Percentiles rank a stretch among this genome's conserved stretches.
These are phyloP conservation scores for Andrena trimmerana DNA, from an alignment of 2,888 invertebrate genomes.

Conservation along the genomic window DNA sequence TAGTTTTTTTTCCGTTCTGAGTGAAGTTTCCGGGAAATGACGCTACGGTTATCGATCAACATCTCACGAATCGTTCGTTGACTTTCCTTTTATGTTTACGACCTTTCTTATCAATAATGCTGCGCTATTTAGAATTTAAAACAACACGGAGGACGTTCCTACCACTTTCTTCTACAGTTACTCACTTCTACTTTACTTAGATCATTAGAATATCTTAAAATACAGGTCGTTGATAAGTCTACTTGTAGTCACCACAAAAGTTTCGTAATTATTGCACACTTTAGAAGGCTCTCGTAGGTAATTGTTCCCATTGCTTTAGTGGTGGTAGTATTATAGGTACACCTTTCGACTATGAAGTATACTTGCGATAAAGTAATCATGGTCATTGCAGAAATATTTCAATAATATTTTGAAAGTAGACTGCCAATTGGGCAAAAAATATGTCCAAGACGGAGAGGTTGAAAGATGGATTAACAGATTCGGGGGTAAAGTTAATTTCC, in stretches of 20 bases:
- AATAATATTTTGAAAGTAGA: constrained; percentile 20
- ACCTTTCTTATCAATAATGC: too few species aligned
- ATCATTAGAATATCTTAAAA: neutral
- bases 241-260: neutral
- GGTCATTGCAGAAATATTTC: neutral
- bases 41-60: neutral
- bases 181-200: neutral
- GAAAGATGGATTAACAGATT: constrained; percentile 56
- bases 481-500: constrained; percentile 69
- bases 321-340: neutral
- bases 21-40: neutral
- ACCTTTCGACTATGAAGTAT: neutral
- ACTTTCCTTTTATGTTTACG: too few species aligned
- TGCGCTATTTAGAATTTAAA: too few species aligned
- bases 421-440: neutral
- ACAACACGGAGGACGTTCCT: too few species aligned
- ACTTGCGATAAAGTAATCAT: neutral
- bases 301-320: neutral
- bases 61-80: neutral
- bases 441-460: constrained; percentile 26
- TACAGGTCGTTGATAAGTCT: neutral
- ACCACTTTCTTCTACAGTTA: too few species aligned
- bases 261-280: neutral
- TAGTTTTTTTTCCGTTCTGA: neutral
- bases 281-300: neutral